Evolutionary conservation across 2,113 vertebrate genomes (phyloP).

Genomic region (Ardeotis arabs): DNA sequence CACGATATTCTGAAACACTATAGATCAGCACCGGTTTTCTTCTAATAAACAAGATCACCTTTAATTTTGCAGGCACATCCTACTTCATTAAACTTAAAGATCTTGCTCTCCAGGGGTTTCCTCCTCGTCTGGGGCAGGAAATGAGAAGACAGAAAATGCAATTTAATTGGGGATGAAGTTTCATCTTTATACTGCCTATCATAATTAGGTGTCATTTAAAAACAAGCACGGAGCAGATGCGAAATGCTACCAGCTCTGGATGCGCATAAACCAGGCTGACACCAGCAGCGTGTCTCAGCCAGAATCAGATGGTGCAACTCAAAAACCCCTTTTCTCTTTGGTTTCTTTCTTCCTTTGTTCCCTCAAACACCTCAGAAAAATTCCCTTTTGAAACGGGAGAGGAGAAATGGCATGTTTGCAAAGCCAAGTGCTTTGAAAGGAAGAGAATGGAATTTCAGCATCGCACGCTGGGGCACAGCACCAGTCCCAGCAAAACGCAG

Average conservation of each 20-base stretch:
- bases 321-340: neutral
- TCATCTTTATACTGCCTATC: neutral
- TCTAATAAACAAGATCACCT: neutral
- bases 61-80: constrained; percentile 4
- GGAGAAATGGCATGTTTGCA: neutral
- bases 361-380: neutral
- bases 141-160: neutral
- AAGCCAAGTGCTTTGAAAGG: neutral
- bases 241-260: neutral
- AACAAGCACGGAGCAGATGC: neutral
- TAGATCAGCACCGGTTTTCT: neutral
- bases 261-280: neutral
- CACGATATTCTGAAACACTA: neutral
- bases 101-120: neutral
- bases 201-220: neutral
- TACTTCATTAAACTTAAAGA: neutral
- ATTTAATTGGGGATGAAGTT: neutral
- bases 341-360: neutral
- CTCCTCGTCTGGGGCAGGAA: neutral
- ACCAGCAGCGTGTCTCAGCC: neutral
- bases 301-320: neutral
- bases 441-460: neutral
- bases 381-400: neutral
- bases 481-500: neutral
- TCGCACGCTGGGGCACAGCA: neutral